Percentiles rank a stretch among this genome's conserved stretches.
These are phyloP conservation scores for Pyrgus malvae DNA, from an alignment of 2,888 invertebrate genomes.

Conservation along the genomic window DNA sequence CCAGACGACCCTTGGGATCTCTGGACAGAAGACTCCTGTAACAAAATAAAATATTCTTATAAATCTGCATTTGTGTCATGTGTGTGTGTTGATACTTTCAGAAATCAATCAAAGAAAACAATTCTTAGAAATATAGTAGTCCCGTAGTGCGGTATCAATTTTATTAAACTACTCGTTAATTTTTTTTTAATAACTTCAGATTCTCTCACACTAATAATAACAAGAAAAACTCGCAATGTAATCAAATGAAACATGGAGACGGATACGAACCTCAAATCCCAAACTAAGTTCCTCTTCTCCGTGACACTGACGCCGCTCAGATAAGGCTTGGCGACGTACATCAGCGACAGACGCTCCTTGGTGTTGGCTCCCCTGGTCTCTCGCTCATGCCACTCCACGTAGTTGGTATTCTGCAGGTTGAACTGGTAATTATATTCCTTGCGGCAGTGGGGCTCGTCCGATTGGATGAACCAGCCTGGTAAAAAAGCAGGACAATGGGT, in stretches of 20 bases:
- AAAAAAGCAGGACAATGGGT: slow-evolving; percentile 15
- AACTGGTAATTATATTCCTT: slow-evolving; percentile 93
- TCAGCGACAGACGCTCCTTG: slow-evolving; percentile 85
- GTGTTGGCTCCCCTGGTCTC: slow-evolving; percentile 86
- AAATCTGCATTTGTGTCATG: too few relatives aligned
- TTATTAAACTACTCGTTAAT: too few relatives aligned
- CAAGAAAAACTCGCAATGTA: too few relatives aligned
- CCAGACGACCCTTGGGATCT: slow-evolving; percentile 90
- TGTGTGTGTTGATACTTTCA: too few relatives aligned
- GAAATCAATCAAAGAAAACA: too few relatives aligned
- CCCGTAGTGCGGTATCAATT: too few relatives aligned
- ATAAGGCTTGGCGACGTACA: slow-evolving; percentile 91
- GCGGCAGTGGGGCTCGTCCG: slow-evolving; percentile 88
- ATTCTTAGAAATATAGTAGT: too few relatives aligned
- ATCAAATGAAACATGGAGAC: too few relatives aligned
- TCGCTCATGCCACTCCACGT: slow-evolving; percentile 92
- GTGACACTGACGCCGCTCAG: slow-evolving; percentile 92
- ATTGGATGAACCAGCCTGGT: slow-evolving; percentile 91
- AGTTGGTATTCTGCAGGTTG: slow-evolving; percentile 85
- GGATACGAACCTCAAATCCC: slow-evolving; percentile 86
- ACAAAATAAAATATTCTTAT: slow-evolving; percentile 2
- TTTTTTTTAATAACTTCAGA: too few relatives aligned
- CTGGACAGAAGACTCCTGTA: slow-evolving; percentile 88
- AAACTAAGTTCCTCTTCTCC: slow-evolving; percentile 93
- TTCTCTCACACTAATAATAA: too few relatives aligned